A percentile compares a stretch with the other conserved stretches of the same genome.
phyloP scores from a whole-genome alignment of 1,140 invertebrate genomes.

The Nephila pilipes region DNA sequence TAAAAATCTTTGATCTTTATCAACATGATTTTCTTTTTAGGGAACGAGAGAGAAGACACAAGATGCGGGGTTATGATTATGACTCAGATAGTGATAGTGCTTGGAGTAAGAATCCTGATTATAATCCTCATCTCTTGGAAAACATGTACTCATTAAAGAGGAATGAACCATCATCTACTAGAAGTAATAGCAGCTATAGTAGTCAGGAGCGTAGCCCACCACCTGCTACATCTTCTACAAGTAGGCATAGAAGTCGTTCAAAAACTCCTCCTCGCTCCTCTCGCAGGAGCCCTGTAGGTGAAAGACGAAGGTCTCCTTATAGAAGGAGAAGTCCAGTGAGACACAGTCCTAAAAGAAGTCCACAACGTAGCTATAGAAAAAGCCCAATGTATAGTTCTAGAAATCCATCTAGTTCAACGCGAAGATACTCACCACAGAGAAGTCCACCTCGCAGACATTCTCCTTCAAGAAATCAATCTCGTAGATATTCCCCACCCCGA shows the following conservation, averaged over 20 bases:
- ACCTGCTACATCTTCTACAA: not conserved
- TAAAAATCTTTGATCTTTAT: not conserved
- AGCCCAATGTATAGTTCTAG: constrained; percentile 54
- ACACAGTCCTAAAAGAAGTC: constrained; percentile 46
- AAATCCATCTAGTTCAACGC: not conserved
- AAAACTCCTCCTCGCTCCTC: constrained; percentile 23
- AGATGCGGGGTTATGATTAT: constrained; percentile 67
- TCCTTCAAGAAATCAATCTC: not conserved
- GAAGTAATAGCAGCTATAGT: constrained; percentile 52
- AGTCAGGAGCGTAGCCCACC: constrained; percentile 24
- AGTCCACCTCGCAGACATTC: constrained; percentile 59
- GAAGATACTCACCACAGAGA: constrained; percentile 19
- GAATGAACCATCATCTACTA: constrained; percentile 10
- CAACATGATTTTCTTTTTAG: constrained; percentile 36
- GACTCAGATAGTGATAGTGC: constrained; percentile 73
- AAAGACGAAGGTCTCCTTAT: constrained; percentile 42
- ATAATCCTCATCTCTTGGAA: constrained; percentile 1
- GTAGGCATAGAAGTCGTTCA: constrained; percentile 1
- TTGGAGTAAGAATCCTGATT: constrained; percentile 70
- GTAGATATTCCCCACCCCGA: constrained; percentile 45
- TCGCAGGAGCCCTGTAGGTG: constrained; percentile 41
- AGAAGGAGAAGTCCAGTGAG: not conserved
- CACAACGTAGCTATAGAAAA: constrained; percentile 39
- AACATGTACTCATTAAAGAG: not conserved
- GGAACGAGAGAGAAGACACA: constrained; percentile 77